Base-by-base conservation (phyloP, 2,113 vertebrate species). In the Acrocephalus arundinaceus region DNA sequence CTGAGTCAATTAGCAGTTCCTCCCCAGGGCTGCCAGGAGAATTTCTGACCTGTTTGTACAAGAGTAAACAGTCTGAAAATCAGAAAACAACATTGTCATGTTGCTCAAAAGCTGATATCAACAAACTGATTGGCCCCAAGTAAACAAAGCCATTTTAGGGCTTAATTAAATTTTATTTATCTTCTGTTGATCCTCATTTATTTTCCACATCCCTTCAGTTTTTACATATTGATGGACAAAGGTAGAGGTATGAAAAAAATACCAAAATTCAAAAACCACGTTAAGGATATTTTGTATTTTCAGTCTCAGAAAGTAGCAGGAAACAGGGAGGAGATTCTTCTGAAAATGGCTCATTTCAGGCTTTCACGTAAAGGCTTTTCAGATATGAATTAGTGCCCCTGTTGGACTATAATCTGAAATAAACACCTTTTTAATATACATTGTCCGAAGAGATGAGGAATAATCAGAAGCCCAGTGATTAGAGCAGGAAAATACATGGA, bases 141-240 rank as follows among this genome's bases (percentile, higher is more conserved):
- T 84, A 94, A 94, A 94, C 52, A 80, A 90, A 90, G 35, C 25
- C 41, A 72, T 93, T 92, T 79, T 58, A 82, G 41, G 65, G 11
- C 14, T 28, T 93, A 61, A 57, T 21, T 55, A 61, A 46, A 77
- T 72, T 70, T 55, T 77, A 45, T 93, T 67, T 94, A 20, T 88
- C 25, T 78, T 84, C 45, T 59, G 19, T 33, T 76, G 20, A 17
- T 57, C 85, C 58, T 86, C 28, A n/a, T 89, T 88, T 90, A 17
- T 87, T 95, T 81, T 48, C n/a, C 37, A 45, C 19, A 46, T 43
- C 2, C 27, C 78, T 88, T 24, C 14, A 27, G 22, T 49, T 65
- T 85, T 91, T 19, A 46, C 35, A 45, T 49, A 22, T 13, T 37
- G 22, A 72, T 46, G 6, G 21, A 18, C 24, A 35, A 89, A 73